These are phyloP conservation scores for Eupsilia transversa DNA, from an alignment of 2,888 invertebrate species.

Conservation along the genomic window DNA sequence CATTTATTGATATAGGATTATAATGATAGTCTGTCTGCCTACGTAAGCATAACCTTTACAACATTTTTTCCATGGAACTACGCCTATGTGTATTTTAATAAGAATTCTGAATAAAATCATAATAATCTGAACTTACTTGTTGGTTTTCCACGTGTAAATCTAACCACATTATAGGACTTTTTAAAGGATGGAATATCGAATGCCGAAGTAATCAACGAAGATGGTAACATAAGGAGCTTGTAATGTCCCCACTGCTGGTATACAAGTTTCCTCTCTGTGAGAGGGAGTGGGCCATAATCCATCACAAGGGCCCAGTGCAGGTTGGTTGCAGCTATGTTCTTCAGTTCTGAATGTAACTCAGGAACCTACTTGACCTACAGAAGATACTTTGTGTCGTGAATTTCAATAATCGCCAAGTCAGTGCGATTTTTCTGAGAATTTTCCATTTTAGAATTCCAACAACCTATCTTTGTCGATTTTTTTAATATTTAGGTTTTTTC, in stretches of 20 bases:
- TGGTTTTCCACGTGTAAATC: too few species aligned
- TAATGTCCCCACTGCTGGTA: too few species aligned
- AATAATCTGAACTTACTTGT: too few species aligned
- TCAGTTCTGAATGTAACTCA: not conserved
- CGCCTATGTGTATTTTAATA: not conserved
- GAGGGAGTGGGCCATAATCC: not conserved
- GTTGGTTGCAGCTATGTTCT: not conserved
- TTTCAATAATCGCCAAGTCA: not conserved
- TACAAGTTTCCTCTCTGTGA: too few species aligned
- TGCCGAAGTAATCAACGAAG: not conserved
- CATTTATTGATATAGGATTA: slow-evolving; percentile 23
- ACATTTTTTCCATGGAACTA: not conserved
- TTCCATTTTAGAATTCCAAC: not conserved
- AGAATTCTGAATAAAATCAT: not conserved
- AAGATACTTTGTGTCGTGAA: slow-evolving; percentile 1
- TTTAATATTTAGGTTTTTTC: too few species aligned
- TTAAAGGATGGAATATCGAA: too few species aligned
- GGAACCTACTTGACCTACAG: not conserved
- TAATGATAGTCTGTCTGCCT: slow-evolving; percentile 6
- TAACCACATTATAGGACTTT: not conserved
- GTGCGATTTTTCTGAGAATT: not conserved
- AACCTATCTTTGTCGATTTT: too few species aligned
- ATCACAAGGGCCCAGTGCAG: not conserved
- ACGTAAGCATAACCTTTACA: not conserved
- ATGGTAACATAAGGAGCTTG: not conserved